phyloP scores from a whole-genome alignment of 2,113 vertebrate genomes.

The Rhombomys opimus region DNA sequence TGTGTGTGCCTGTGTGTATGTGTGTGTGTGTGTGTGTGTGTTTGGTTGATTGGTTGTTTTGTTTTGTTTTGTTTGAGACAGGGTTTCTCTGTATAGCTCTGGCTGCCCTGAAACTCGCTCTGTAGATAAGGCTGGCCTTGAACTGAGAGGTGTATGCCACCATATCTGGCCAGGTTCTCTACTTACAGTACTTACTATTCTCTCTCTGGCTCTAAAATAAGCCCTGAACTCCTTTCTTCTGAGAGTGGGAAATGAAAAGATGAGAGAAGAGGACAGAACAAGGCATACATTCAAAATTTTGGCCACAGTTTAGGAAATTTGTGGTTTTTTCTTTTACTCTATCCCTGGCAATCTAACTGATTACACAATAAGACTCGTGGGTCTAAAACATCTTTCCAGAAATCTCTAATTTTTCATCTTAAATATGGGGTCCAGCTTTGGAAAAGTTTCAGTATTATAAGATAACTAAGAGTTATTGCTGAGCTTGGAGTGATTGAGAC shows the following conservation, averaged over 20 bases:
- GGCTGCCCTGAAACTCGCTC: not conserved
- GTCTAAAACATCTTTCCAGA: not conserved
- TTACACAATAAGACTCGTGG: conserved; percentile 3
- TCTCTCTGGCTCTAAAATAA: not conserved
- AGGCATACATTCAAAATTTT: not conserved
- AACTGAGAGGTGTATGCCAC: not conserved
- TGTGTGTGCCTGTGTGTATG: not conserved
- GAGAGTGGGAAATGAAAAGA: too few relatives aligned
- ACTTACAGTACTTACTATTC: not conserved
- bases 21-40: not conserved
- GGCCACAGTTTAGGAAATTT: not conserved
- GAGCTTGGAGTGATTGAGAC: not conserved
- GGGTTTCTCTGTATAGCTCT: not conserved
- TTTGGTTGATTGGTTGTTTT: not conserved
- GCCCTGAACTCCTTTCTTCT: not conserved
- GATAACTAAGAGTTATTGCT: not conserved
- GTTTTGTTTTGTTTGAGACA: not conserved
- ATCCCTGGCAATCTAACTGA: not conserved
- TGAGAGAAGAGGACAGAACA: not conserved
- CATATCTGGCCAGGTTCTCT: not conserved
- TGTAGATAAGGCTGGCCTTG: not conserved
- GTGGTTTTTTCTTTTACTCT: not conserved
- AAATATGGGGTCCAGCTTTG: not conserved
- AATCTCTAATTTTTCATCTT: conserved; percentile 19
- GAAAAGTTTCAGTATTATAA: not conserved